Evolutionary conservation across 2,113 vertebrate species (phyloP), one percentile per base, ranked within the genome.

Genomic region (Catagonus wagneri): DNA sequence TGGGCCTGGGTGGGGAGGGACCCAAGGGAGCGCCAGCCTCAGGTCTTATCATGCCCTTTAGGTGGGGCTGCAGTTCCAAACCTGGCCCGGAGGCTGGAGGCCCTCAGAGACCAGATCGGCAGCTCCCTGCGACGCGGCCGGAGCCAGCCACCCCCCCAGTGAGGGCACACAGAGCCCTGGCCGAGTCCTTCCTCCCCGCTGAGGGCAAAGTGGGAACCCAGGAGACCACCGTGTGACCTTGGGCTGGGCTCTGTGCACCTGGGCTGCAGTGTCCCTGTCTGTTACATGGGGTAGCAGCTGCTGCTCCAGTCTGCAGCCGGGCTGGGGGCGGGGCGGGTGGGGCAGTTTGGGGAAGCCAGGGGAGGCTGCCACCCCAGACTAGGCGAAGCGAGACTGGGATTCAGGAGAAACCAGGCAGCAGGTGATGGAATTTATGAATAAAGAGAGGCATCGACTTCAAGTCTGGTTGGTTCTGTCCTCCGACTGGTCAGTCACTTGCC

Each of bases 81-180:
- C 91, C 93, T 95, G 58, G 93, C 86, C 32, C 96, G 56, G 85
- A 95, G 93, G 4, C 95, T 78, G 25, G 98, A 96, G 69, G 98
- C 98, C 94, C 96, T 98, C 96, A 97, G 52, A 0, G 97, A 98
- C 56, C 98, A 98, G 84, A 98, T 98, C 0, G 75, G 7, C 54
- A 68, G 2, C 36, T 97, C 97, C 89, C 79, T 97, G 63, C 63
- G 78, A 12, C 71, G 79, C 0, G 22, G 90, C 74, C 90, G 86
- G 71, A 90, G 44, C 58, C 96, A 84, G 68, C 75, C 71, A 6
- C 61, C 78, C 27, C 13, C 13, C 44, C 29, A 3, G 36, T 0
- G 39, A 96, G 23, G n/a, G 9, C 10, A 0, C 22, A 3, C 25
- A 0, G 72, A 85, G 54, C 22, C 79, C 79, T 0, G 2, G 52